These are phyloP conservation scores for Hoplodrina ambigua DNA, from an alignment of 2,888 invertebrate genomes.

Conservation along the genomic window DNA sequence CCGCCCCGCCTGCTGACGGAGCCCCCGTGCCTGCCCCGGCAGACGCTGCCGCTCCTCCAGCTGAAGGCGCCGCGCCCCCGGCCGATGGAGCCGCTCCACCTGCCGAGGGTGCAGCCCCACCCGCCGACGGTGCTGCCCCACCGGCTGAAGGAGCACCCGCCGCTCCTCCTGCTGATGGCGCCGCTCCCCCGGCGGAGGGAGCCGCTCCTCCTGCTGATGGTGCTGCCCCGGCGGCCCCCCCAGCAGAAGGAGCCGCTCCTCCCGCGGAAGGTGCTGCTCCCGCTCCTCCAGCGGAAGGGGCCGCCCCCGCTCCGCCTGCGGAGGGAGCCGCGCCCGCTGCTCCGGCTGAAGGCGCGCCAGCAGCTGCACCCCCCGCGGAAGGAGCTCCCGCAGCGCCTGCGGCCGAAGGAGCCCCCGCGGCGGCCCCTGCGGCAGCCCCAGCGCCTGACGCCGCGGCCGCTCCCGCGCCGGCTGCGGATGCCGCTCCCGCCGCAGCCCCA, in stretches of 20 bases:
- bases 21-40: conserved; percentile 68
- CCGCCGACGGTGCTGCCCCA: conserved; percentile 68
- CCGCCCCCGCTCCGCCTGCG: conserved; percentile 69
- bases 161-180: conserved; percentile 63
- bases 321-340: conserved; percentile 72
- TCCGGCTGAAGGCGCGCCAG: conserved; percentile 60
- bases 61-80: conserved; percentile 69
- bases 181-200: conserved; percentile 64
- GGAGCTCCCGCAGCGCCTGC: conserved; percentile 60
- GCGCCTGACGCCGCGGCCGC: conserved; percentile 56
- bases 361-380: conserved; percentile 55
- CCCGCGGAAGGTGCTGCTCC: conserved; percentile 68
- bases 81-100: conserved; percentile 71
- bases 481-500: conserved; percentile 21
- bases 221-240: conserved; percentile 65
- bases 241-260: conserved; percentile 62
- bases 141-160: conserved; percentile 71
- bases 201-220: conserved; percentile 73
- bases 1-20: conserved; percentile 73
- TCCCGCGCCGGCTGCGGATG: conserved; percentile 39
- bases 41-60: conserved; percentile 67
- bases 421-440: conserved; percentile 59
- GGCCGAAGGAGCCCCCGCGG: conserved; percentile 59
- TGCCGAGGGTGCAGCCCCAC: conserved; percentile 67
- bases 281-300: conserved; percentile 66